Evolutionary conservation across 2,888 invertebrate genomes (phyloP).

Genomic region (Heliconius hortense): DNA sequence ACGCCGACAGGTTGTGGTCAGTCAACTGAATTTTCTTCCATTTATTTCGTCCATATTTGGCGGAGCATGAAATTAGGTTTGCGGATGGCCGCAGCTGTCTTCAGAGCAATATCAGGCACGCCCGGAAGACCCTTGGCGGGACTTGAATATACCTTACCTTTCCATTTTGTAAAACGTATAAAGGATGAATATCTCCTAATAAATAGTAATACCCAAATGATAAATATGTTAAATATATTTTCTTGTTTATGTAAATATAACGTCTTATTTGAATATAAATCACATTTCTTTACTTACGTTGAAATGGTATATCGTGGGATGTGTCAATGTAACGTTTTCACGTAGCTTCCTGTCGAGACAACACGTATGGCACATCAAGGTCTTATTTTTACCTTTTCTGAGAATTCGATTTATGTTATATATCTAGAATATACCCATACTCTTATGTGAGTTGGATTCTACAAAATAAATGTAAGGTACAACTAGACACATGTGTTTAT

Average conservation of each 20-base stretch:
- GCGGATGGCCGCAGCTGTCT: constrained; percentile 70
- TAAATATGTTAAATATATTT: not conserved
- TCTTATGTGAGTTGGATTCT: too few species aligned
- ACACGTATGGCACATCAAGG: not conserved
- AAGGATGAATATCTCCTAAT: not conserved
- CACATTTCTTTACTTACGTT: not conserved
- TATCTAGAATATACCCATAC: not conserved
- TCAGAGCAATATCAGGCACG: constrained; percentile 55
- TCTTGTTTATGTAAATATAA: not conserved
- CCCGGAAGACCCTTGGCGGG: constrained; percentile 32
- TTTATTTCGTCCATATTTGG: constrained; percentile 70
- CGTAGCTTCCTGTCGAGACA: constrained; percentile 4
- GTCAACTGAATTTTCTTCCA: constrained; percentile 50
- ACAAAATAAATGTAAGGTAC: too few species aligned
- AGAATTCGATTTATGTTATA: not conserved
- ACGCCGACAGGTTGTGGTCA: constrained; percentile 25
- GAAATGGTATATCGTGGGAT: not conserved
- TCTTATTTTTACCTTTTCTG: not conserved
- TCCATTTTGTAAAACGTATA: constrained; percentile 13
- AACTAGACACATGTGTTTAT: too few species aligned
- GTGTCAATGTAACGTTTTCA: constrained; percentile 8
- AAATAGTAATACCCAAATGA: constrained; percentile 6
- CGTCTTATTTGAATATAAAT: constrained; percentile 4
- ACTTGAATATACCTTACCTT: constrained; percentile 37
- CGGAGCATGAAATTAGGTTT: constrained; percentile 75